Conservation (phyloP, 2,113 vertebrate genomes). For the Oncorhynchus clarkii region DNA sequence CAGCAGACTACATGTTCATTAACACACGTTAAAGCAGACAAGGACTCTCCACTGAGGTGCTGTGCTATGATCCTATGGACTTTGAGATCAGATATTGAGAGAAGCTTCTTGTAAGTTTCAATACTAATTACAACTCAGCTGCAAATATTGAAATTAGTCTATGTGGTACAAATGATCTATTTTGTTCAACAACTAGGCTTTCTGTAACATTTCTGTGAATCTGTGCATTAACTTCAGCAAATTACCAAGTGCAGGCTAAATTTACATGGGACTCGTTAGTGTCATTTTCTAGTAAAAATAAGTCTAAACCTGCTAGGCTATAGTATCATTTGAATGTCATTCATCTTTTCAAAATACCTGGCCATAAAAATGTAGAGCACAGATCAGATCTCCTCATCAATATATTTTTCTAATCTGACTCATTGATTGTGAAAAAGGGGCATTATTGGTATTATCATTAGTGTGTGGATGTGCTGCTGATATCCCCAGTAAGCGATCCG, state of each 20-base stretch:
- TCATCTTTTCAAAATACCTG: neutral
- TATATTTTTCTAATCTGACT: neutral
- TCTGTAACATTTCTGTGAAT: neutral
- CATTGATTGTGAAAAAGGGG: slow-evolving; percentile 2
- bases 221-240: slow-evolving; percentile 1
- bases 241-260: neutral
- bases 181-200: neutral
- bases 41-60: neutral
- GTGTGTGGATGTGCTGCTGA: slow-evolving; percentile 28
- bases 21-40: slow-evolving; percentile 17
- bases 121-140: neutral
- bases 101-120: slow-evolving; percentile 1
- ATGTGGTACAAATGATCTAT: neutral
- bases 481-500: slow-evolving; percentile 18
- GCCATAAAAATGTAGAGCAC: neutral
- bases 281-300: neutral
- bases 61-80: neutral
- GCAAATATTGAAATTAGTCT: neutral
- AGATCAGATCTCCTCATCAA: neutral
- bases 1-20: slow-evolving; percentile 49
- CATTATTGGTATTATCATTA: slow-evolving; percentile 34
- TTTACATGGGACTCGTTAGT: neutral
- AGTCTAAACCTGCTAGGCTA: neutral
- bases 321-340: neutral
- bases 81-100: neutral